Evolutionary conservation across 2,113 vertebrate genomes (phyloP).

Genomic region (Apus apus): DNA sequence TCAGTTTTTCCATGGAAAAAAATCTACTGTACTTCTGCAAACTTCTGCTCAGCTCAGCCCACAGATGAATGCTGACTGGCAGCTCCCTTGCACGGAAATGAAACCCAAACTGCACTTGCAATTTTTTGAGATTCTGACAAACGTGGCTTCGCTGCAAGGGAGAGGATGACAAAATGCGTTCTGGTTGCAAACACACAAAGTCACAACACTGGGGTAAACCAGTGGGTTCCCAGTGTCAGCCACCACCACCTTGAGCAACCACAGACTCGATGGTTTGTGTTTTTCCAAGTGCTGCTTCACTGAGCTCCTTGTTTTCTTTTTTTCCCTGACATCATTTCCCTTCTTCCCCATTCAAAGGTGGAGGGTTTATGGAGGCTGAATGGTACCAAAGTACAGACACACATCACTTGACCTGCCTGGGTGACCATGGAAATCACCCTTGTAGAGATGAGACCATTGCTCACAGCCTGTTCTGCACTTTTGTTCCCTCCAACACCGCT

Average conservation of each 20-base stretch:
- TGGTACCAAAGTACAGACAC: not conserved
- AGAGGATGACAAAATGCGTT: not conserved
- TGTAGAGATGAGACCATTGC: not conserved
- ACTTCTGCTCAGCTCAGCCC: not conserved
- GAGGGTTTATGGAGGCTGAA: not conserved
- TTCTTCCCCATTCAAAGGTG: not conserved
- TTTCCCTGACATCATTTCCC: rapidly evolving
- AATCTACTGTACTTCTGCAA: not conserved
- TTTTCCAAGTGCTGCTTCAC: not conserved
- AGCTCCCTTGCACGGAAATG: not conserved
- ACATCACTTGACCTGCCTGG: not conserved
- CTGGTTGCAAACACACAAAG: not conserved
- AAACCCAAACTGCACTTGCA: not conserved
- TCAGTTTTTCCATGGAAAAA: not conserved
- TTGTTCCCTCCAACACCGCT: not conserved
- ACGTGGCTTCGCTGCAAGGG: not conserved
- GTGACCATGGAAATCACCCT: not conserved
- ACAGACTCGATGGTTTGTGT: not conserved
- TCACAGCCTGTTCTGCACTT: not conserved
- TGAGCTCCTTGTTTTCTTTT: rapidly evolving
- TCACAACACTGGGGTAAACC: not conserved
- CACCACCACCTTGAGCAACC: not conserved
- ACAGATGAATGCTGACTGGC: not conserved
- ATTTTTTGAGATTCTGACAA: not conserved
- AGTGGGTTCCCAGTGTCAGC: not conserved